phyloP scores from a whole-genome alignment of 2,797 vertebrate species.

The Clarias platycephalus region DNA sequence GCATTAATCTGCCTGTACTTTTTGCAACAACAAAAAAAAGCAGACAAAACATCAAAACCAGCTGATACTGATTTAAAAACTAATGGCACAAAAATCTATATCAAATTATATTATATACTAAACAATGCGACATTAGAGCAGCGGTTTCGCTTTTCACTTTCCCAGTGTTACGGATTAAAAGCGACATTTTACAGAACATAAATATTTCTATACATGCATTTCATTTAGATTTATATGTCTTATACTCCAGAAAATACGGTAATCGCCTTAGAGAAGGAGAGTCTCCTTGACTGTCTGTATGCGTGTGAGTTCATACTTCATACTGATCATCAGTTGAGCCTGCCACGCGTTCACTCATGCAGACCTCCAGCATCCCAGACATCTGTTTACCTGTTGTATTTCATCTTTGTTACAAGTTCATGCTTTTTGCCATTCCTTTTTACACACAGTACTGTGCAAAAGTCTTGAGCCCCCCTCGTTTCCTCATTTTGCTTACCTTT shows the following conservation, averaged over 20 bases:
- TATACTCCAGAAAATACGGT: conserved; percentile 3
- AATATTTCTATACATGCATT: not conserved
- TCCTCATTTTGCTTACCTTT: no score
- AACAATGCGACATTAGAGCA: no score
- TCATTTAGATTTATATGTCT: not conserved
- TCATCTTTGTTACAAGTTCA: conserved; percentile 22
- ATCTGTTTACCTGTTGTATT: conserved; percentile 25
- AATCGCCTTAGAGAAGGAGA: conserved; percentile 1
- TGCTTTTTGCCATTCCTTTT: conserved; percentile 51
- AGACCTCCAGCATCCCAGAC: conserved; percentile 10
- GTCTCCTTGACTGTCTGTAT: conserved; percentile 4
- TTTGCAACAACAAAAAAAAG: no score
- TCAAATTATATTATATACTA: not conserved
- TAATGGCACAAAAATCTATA: not conserved
- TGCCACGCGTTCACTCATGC: conserved; percentile 48
- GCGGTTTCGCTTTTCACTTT: no score
- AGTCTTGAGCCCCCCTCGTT: no score
- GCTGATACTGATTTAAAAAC: not conserved
- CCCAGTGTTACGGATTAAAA: no score
- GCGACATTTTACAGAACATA: no score
- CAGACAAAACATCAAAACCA: not conserved
- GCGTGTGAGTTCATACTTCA: conserved; percentile 39
- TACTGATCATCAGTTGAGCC: conserved; percentile 56
- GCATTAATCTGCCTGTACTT: not conserved
- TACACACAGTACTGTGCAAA: not conserved